A percentile compares a stretch with the other conserved stretches of the same genome.
phyloP scores from a whole-genome alignment of 2,797 vertebrate genomes.

The Anomalospiza imberbis region DNA sequence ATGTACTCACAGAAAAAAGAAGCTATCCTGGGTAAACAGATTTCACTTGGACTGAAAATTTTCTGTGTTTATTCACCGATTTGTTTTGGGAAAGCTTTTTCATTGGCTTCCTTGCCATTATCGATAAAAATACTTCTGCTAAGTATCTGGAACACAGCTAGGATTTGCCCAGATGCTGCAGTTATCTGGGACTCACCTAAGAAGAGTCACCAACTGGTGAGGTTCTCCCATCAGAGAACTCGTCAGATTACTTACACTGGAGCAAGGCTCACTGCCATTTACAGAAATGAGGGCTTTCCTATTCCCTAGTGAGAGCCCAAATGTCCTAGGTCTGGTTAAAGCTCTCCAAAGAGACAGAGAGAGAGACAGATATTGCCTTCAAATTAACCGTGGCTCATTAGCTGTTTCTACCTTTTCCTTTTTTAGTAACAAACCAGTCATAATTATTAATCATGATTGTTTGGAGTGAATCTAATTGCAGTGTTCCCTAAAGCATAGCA shows the following conservation, averaged over 20 bases:
- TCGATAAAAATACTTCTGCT: neutral
- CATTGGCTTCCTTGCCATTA: neutral
- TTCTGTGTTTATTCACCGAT: neutral
- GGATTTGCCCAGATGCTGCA: neutral
- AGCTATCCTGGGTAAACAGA: neutral
- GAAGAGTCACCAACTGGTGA: neutral
- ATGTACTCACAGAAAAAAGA: neutral
- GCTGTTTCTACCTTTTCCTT: constrained; percentile 15
- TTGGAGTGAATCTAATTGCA: constrained; percentile 33
- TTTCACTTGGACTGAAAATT: neutral
- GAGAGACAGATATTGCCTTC: neutral
- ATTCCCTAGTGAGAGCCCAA: neutral
- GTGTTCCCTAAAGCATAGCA: constrained; percentile 3
- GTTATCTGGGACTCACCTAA: neutral
- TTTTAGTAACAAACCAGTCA: constrained; percentile 20
- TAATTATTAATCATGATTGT: constrained; percentile 31
- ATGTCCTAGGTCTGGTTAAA: neutral
- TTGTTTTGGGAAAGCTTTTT: neutral
- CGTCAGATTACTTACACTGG: neutral
- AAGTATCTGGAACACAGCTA: neutral
- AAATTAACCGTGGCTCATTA: neutral
- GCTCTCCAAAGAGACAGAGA: neutral
- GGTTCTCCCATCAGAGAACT: neutral
- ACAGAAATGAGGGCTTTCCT: neutral
- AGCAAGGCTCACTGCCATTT: neutral